Base-by-base conservation (phyloP, 2,888 invertebrate species). In the Tetragnatha montana region DNA sequence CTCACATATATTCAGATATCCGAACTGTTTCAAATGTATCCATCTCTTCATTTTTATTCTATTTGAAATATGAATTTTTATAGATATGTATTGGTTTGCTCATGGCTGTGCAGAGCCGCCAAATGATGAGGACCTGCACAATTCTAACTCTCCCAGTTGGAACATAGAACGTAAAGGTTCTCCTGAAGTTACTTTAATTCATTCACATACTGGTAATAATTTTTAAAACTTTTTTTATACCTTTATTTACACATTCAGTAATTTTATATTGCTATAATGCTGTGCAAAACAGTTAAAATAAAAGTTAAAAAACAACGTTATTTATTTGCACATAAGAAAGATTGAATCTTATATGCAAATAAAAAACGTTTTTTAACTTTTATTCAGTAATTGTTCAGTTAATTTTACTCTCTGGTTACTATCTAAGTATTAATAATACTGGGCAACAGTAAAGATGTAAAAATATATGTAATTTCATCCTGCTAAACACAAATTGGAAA, bases 41-140 rank as follows among this genome's bases (percentile, higher is more conserved):
- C 50, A 50, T n/a, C 17, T n/a, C 8, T 8, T 17, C 6, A 70
- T 70, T 70, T 70, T 6, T 70, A n/a, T 10, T 70, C 70, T 70
- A 19, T 19, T 70, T 17, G 70, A n/a, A 17, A 70, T 70, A 19
- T 8, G 6, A 19, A n/a, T 70, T 35, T 35, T 68, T 6, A 21
- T 75, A 91, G 91, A 91, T 85, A 89, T 89, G 84, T 91, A 91
- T 60, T 91, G 91, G 91, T 91, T 91, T 88, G 91, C 91, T 19
- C 91, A 91, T 81, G 87, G 89, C 50, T 89, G 91, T 19, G 19
- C 83, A 22, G 91, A 91, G 51, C 70, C 84, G 0, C 81, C 87
- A 6, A 81, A 84, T 19, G 83, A 83, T n/a, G 89, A 90, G 21
- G 87, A 87, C 47, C 82, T 82, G 17, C 75, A 60, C 68, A 69